These are phyloP conservation scores for Tychaedon coryphoeus DNA, from an alignment of 2,113 vertebrate species.

Conservation along the genomic window DNA sequence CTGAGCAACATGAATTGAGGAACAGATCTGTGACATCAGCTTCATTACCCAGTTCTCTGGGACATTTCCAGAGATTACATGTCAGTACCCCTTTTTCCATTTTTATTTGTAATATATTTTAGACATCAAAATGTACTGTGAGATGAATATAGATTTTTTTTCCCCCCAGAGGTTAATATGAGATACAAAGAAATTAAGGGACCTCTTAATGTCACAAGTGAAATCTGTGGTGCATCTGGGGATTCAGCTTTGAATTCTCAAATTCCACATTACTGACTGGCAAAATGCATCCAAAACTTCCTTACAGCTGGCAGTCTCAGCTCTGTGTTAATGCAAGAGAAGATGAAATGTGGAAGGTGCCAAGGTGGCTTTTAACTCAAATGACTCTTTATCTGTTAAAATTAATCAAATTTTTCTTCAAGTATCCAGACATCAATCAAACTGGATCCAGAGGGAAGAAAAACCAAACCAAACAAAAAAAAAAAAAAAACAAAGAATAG, in stretches of 20 bases:
- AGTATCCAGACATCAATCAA: not conserved
- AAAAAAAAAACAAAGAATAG: not conserved
- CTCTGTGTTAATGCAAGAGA: not conserved
- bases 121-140: not conserved
- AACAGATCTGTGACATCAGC: not conserved
- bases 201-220: not conserved
- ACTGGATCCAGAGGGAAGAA: not conserved
- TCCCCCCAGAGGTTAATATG: not conserved
- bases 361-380: not conserved
- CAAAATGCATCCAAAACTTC: not conserved
- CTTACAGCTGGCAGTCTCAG: not conserved
- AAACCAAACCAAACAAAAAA: not conserved
- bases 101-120: not conserved
- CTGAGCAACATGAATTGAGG: not conserved
- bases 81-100: accelerated
- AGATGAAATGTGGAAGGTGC: not conserved
- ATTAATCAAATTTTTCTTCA: not conserved
- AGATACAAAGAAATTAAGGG: not conserved
- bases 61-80: not conserved
- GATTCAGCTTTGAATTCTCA: not conserved
- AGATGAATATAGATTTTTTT: not conserved
- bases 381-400: not conserved
- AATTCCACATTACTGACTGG: not conserved
- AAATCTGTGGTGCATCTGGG: not conserved
- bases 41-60: not conserved